A percentile compares a stretch with the other conserved stretches of the same genome.
Evolutionary conservation across 2,113 vertebrate genomes (phyloP).

Genomic region (Urocynchramus pylzowi): DNA sequence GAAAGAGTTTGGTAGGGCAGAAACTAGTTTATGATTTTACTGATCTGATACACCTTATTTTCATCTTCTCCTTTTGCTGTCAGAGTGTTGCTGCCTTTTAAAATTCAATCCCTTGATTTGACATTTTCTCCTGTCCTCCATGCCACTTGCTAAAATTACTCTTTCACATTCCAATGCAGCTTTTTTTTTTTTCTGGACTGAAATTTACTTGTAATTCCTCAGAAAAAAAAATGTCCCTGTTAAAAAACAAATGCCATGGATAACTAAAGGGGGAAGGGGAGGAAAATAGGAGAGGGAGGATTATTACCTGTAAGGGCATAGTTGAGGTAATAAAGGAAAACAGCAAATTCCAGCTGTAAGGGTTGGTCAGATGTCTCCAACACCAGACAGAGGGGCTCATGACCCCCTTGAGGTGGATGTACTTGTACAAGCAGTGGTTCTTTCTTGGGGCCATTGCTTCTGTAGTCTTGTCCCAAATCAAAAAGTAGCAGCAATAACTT

Average conservation of each 20-base stretch:
- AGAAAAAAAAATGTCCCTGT: not conserved
- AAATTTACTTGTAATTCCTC: not conserved
- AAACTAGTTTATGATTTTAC: not conserved
- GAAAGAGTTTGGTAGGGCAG: not conserved
- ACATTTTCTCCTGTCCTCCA: slow-evolving; percentile 6
- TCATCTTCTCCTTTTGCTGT: slow-evolving; percentile 7
- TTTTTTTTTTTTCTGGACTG: not conserved
- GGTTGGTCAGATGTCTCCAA: not conserved
- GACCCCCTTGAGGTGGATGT: not conserved
- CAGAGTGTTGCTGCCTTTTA: slow-evolving; percentile 18
- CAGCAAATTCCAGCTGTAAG: not conserved
- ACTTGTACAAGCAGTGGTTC: not conserved
- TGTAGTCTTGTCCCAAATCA: not conserved
- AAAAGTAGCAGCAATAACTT: not conserved
- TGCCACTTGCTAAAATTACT: slow-evolving; percentile 33
- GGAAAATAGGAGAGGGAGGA: not conserved
- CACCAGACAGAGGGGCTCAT: not conserved
- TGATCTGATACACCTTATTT: not conserved
- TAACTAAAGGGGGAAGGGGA: not conserved
- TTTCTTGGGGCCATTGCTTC: not conserved
- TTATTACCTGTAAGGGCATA: not conserved
- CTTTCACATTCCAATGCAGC: not conserved
- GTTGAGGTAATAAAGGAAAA: not conserved
- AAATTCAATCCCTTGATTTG: slow-evolving; percentile 18
- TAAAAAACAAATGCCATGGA: not conserved